These are phyloP conservation scores for Panonychus citri DNA, from an alignment of 1,140 invertebrate species.

Conservation along the genomic window DNA sequence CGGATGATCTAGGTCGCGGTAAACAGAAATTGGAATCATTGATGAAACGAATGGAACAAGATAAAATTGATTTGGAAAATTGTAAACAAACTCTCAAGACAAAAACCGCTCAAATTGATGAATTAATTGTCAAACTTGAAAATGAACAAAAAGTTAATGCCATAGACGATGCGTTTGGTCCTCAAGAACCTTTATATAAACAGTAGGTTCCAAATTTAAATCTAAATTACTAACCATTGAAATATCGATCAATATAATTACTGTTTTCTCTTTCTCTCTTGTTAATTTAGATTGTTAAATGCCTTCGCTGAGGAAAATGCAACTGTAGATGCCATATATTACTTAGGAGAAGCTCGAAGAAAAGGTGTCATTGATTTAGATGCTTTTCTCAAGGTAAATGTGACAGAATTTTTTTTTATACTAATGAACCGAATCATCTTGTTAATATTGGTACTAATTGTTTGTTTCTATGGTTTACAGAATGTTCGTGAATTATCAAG, in stretches of 20 bases:
- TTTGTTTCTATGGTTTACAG: conserved; percentile 18
- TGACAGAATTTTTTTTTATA: not conserved
- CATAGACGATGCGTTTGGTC: conserved; percentile 88
- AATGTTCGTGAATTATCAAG: conserved; percentile 81
- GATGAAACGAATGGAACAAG: conserved; percentile 51
- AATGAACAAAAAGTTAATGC: conserved; percentile 48
- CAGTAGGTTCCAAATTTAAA: conserved; percentile 30
- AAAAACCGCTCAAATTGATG: conserved; percentile 62
- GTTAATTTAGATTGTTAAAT: conserved; percentile 46
- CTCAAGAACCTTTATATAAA: conserved; percentile 83
- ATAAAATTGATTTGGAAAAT: conserved; percentile 33
- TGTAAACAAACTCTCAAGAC: conserved; percentile 53
- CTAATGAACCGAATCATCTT: no score
- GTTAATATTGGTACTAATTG: not conserved
- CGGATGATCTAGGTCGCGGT: conserved; percentile 57
- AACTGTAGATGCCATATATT: conserved; percentile 93
- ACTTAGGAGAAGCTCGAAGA: conserved; percentile 81
- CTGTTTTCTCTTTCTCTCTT: not conserved
- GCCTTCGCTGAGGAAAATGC: conserved; percentile 93
- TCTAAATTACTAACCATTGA: not conserved
- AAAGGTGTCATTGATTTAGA: conserved; percentile 82
- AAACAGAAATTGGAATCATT: conserved; percentile 59
- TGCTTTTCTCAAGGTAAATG: conserved; percentile 54
- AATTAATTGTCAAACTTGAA: conserved; percentile 43
- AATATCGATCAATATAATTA: no score